phyloP scores from a whole-genome alignment of 2,113 vertebrate genomes.

The Delphinus delphis region DNA sequence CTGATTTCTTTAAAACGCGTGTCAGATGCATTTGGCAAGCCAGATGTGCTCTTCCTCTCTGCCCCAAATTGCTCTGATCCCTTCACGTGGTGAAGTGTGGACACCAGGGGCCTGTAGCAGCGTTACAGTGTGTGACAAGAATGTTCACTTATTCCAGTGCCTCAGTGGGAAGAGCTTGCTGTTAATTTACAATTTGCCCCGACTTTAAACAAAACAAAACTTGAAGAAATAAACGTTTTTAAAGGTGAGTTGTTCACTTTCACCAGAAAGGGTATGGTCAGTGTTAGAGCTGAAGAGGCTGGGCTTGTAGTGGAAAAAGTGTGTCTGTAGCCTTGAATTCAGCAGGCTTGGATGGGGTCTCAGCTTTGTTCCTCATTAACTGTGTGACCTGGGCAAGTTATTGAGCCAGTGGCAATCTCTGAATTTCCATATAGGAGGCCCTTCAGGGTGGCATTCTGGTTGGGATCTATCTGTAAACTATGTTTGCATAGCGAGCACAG shows the following conservation, averaged over 20 bases:
- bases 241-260: neutral
- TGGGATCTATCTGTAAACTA: neutral
- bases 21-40: neutral
- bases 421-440: neutral
- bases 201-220: neutral
- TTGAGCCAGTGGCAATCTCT: neutral
- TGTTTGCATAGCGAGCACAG: neutral
- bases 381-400: neutral
- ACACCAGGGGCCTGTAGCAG: neutral
- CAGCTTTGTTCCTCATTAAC: neutral
- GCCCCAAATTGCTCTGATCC: neutral
- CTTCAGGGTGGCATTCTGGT: neutral
- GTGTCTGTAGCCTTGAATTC: neutral
- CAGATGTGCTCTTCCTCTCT: neutral
- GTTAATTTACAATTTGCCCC: neutral
- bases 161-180: neutral
- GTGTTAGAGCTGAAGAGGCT: neutral
- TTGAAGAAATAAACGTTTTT: slow-evolving; percentile 2
- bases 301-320: neutral
- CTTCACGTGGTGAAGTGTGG: neutral
- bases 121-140: neutral
- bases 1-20: slow-evolving; percentile 5
- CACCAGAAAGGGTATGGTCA: neutral
- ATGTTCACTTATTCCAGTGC: neutral
- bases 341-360: neutral